phyloP scores from a whole-genome alignment of 2,113 vertebrate species.

The Theropithecus gelada region DNA sequence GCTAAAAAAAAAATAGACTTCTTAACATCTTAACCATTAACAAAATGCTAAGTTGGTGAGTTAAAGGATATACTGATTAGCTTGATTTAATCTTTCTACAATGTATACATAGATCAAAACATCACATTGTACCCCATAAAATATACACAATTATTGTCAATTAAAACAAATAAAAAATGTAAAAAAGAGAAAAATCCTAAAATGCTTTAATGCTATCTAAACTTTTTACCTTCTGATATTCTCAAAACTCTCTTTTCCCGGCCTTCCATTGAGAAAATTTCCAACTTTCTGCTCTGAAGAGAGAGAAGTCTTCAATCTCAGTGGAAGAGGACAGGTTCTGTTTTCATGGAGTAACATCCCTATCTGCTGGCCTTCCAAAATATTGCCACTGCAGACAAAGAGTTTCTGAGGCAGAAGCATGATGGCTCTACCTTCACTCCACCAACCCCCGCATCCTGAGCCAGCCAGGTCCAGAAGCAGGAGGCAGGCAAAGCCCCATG shows the following conservation, averaged over 20 bases:
- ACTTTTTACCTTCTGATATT: not conserved
- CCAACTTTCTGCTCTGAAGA: not conserved
- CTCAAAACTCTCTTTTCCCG: not conserved
- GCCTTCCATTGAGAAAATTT: not conserved
- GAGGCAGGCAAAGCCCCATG: not conserved
- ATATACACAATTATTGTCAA: not conserved
- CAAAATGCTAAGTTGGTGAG: not conserved
- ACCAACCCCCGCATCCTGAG: not conserved
- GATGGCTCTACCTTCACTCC: not conserved
- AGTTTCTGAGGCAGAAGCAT: not conserved
- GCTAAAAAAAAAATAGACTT: not conserved
- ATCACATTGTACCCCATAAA: not conserved
- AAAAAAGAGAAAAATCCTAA: not conserved
- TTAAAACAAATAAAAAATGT: not conserved
- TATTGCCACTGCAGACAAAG: not conserved
- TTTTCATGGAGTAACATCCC: not conserved
- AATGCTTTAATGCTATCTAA: not conserved
- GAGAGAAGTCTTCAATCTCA: not conserved
- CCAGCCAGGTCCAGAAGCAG: not conserved
- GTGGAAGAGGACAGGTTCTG: not conserved
- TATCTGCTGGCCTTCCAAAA: constrained; percentile 17
- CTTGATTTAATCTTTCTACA: not conserved
- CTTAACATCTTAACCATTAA: not conserved
- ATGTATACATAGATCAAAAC: not conserved
- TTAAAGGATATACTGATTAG: not conserved